Percentiles rank a stretch among this genome's conserved stretches.
Conservation (phyloP, 2,113 vertebrate species). For the Acinonyx jubatus region DNA sequence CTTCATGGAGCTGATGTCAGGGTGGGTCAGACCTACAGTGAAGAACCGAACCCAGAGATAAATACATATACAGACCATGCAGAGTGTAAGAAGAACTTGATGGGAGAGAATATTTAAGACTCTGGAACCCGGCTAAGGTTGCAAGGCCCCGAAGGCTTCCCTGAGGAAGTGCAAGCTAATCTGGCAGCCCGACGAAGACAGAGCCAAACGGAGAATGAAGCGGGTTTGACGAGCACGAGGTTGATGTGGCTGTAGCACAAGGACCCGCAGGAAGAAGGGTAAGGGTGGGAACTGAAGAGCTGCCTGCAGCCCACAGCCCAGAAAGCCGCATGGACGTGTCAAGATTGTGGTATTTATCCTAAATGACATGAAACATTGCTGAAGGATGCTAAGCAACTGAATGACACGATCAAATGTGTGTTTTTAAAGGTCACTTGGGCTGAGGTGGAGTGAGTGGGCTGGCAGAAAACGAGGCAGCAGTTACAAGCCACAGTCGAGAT, state of each 20-base stretch:
- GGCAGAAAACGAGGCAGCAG: not conserved
- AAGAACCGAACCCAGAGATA: not conserved
- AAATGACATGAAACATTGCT: not conserved
- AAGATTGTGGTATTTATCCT: not conserved
- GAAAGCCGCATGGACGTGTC: not conserved
- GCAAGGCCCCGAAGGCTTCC: not conserved
- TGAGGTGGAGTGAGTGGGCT: not conserved
- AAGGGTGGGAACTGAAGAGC: not conserved
- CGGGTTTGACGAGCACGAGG: not conserved
- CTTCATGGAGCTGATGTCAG: not conserved
- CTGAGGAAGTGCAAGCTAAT: not conserved
- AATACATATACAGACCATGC: not conserved
- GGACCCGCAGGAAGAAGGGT: not conserved
- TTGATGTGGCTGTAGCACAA: not conserved
- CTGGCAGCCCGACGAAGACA: not conserved
- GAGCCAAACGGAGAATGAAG: not conserved
- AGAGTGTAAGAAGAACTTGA: not conserved
- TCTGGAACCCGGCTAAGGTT: not conserved
- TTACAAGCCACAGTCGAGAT: not conserved
- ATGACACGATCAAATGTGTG: not conserved
- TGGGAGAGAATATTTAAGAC: not conserved
- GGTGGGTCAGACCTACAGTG: not conserved
- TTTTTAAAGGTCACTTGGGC: not conserved
- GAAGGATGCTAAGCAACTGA: not conserved
- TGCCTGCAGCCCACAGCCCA: fast-evolving